These are phyloP conservation scores for Blastobasis adustella DNA, from an alignment of 2,888 invertebrate species.

Conservation along the genomic window DNA sequence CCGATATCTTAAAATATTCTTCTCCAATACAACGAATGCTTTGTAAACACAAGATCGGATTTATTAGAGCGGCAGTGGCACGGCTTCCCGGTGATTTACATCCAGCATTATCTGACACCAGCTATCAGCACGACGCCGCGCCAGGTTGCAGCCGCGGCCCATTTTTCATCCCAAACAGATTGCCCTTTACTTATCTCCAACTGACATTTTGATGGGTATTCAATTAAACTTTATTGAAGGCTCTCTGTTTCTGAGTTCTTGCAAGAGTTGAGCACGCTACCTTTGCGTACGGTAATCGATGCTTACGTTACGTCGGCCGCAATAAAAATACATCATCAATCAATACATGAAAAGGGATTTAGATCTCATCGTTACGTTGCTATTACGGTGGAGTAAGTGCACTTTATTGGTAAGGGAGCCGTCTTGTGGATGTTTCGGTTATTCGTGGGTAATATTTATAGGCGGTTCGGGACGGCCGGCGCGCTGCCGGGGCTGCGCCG, in stretches of 20 bases:
- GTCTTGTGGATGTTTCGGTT: too few relatives aligned
- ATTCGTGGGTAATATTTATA: conserved; percentile 18
- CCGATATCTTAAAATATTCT: too few relatives aligned
- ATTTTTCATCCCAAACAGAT: conserved; percentile 22
- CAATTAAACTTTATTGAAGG: conserved; percentile 37
- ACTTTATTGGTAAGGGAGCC: too few relatives aligned
- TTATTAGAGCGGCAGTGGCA: conserved; percentile 3
- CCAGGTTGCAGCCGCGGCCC: conserved; percentile 7
- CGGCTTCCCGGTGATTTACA: conserved; percentile 8
- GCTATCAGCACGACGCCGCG: conserved; percentile 1
- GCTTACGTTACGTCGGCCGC: conserved; percentile 20
- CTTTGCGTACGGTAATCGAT: conserved; percentile 1
- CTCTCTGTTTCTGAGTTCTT: conserved; percentile 25
- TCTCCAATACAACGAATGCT: not conserved
- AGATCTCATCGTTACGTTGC: too few relatives aligned
- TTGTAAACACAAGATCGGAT: conserved; percentile 7
- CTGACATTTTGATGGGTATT: conserved; percentile 33
- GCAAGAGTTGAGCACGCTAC: conserved; percentile 4
- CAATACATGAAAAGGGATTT: conserved; percentile 12
- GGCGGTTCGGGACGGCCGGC: conserved; percentile 18
- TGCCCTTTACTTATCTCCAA: conserved; percentile 29
- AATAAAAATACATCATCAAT: conserved; percentile 40
- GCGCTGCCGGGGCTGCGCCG: conserved; percentile 22
- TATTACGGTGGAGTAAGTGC: not conserved
- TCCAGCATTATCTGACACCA: conserved; percentile 7